Base-by-base conservation (phyloP, 2,797 vertebrate genomes). In the Chromobotia macracanthus region DNA sequence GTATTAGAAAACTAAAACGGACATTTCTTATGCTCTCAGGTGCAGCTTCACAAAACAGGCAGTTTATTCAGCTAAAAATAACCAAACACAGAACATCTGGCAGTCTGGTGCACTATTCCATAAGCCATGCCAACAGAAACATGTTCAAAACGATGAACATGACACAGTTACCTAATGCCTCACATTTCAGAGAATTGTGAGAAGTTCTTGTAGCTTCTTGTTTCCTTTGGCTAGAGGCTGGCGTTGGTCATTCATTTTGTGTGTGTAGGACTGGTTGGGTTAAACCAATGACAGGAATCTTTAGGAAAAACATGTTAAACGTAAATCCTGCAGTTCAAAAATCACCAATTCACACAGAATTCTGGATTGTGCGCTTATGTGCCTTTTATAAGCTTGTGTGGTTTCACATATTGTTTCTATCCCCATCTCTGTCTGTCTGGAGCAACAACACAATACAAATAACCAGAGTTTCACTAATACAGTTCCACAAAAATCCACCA, bases 71-170 rank as follows among this genome's bases (percentile, higher is more conserved):
- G 83, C 90, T 89, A 90, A 90, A 91, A 91, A 91, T 90, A 93
- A 87, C 87, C 86, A 92, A 81, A 92, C 86, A 91, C 86, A 89
- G 84, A 85, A 88, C 91, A 92, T 91, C 92, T 93, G 92, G 89
- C 81, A 70, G 78, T 28, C 83, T 84, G 89, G 86, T 88, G 89
- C 88, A 89, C 80, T 83, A 81, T 83, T 85, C 55, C 31, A 66
- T 44, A 9, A 73, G 25, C 21, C 0, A 41, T 82, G 92, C 89
- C 91, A 93, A 90, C 56, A 77, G 87, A 92, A 93, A 92, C 91
- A 91, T 82, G 67, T 87, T 92, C 86, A 80, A 91, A 89, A 88
- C 86, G 70, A 90, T 88, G 79, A 90, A 89, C 89, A 87, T 83
- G 81, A 90, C 88, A 84, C 81, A 31, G 81, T 87, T 88, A 83